Evolutionary conservation across 2,888 invertebrate genomes (phyloP), one percentile per base, ranked within the genome.

Genomic region (Archips xylosteana): DNA sequence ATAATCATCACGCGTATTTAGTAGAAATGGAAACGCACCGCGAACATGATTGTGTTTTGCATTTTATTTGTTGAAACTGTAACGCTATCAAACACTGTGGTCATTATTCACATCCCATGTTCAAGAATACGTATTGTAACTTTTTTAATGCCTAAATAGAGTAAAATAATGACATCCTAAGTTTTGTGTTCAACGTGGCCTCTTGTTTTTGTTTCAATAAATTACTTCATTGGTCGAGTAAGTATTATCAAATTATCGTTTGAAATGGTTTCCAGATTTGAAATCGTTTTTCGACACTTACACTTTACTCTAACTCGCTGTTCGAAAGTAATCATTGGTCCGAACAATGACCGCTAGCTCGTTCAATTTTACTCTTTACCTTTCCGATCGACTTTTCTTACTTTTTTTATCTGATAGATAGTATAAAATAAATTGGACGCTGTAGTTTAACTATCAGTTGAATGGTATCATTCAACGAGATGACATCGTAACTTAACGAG

Each of bases 401-500:
- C 82, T 87, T 87, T 90, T 87, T 91, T 82, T 85, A 83, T 77
- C 82, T 78, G 78, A 76, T 77, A 74, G 78, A 79, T 76, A 78
- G 86, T 94, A 94, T 94, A 94, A 89, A 94, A 92, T 85, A 88
- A 89, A 88, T 88, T 84, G 85, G 78, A 75, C 77, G 79, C 80
- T 78, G 78, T 73, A 70, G 63, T 47, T 36, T 13, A 71, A 71
- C 78, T 78, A 91, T 87, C 92, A 94, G 92, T 93, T 78, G 77
- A 78, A 78, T 81, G 76, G 77, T 63, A 83, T 76, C 79, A 76
- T 76, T 79, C 77, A 82, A 80, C 82, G 92, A 88, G 87, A 92
- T 92, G 92, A 81, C 77, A 79, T 63, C 70, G 73, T 74, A 65
- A 66, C 67, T 32, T 57, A 57, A 10, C 12, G 54, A n/a, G 60